Evolutionary conservation across 2,888 invertebrate species (phyloP).

Genomic region (Erannis defoliaria): DNA sequence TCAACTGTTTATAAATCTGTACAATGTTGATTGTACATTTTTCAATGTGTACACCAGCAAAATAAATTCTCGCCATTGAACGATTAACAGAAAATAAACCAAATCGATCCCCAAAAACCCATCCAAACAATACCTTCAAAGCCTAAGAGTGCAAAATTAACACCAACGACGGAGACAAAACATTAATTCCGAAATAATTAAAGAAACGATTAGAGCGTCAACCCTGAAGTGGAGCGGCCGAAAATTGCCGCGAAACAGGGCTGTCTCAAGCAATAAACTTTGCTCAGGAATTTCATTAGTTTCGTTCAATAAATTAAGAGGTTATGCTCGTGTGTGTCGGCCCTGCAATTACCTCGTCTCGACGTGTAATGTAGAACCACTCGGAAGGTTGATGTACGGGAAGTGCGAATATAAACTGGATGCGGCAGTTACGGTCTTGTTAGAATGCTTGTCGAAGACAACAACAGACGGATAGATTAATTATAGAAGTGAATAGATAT

Average conservation of each 20-base stretch:
- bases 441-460: no score
- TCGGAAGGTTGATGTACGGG: slow-evolving; percentile 49
- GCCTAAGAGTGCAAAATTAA: slow-evolving; percentile 55
- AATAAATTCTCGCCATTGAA: no score
- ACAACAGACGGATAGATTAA: no score
- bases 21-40: no score
- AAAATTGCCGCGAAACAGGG: slow-evolving; percentile 83
- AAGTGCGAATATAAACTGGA: slow-evolving; percentile 31
- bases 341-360: slow-evolving; percentile 84
- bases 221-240: slow-evolving; percentile 62
- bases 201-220: slow-evolving; percentile 80
- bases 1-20: no score
- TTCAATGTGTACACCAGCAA: no score
- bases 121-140: background rate
- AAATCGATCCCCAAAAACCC: background rate
- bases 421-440: slow-evolving; percentile 16
- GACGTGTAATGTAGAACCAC: slow-evolving; percentile 82
- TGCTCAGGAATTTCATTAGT: slow-evolving; percentile 85
- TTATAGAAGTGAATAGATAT: no score
- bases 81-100: no score
- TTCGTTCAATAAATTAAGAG: slow-evolving; percentile 87
- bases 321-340: slow-evolving; percentile 86
- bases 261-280: slow-evolving; percentile 84
- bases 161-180: slow-evolving; percentile 60
- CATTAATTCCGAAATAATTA: slow-evolving; percentile 83